phyloP scores from a whole-genome alignment of 2,797 vertebrate species.

The Nannoperca obscura region DNA sequence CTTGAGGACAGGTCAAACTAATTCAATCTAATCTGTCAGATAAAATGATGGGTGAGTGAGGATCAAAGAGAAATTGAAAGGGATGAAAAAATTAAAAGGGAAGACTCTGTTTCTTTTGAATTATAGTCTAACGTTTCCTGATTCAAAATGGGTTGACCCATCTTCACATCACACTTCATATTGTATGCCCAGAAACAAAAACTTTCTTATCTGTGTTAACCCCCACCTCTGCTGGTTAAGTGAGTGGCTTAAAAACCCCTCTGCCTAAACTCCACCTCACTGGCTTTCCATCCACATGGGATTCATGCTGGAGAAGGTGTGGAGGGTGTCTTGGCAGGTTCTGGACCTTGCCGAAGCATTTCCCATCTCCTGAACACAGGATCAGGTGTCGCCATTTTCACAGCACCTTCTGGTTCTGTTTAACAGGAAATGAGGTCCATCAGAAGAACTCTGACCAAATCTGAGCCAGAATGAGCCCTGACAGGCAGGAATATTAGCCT shows the following conservation, averaged over 20 bases:
- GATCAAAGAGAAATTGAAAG: slow-evolving; percentile 63
- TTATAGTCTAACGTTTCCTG: slow-evolving; percentile 52
- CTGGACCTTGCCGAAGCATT: slow-evolving; percentile 69
- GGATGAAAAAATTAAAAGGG: slow-evolving; percentile 64
- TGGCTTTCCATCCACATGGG: slow-evolving; percentile 35
- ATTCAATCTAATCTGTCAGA: slow-evolving; percentile 82
- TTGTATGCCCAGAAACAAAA: not conserved
- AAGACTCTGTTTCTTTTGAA: slow-evolving; percentile 67
- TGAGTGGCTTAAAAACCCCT: slow-evolving; percentile 28
- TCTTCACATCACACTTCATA: slow-evolving; percentile 24
- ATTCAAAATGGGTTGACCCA: slow-evolving; percentile 48
- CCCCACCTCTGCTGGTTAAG: slow-evolving; percentile 38
- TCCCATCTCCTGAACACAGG: slow-evolving; percentile 82
- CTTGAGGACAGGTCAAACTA: slow-evolving; percentile 79
- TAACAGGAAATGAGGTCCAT: slow-evolving; percentile 88
- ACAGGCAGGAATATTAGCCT: slow-evolving; percentile 91
- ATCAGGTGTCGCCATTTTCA: slow-evolving; percentile 89
- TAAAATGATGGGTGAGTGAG: slow-evolving; percentile 75
- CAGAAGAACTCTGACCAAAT: slow-evolving; percentile 87
- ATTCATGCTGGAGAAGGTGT: slow-evolving; percentile 67
- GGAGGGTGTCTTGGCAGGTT: slow-evolving; percentile 74
- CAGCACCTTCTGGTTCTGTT: slow-evolving; percentile 90
- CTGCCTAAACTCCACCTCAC: slow-evolving; percentile 24
- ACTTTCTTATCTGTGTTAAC: not conserved
- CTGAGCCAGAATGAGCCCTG: slow-evolving; percentile 88